Evolutionary conservation across 2,797 vertebrate species (phyloP).

Genomic region (Tadarida brasiliensis): DNA sequence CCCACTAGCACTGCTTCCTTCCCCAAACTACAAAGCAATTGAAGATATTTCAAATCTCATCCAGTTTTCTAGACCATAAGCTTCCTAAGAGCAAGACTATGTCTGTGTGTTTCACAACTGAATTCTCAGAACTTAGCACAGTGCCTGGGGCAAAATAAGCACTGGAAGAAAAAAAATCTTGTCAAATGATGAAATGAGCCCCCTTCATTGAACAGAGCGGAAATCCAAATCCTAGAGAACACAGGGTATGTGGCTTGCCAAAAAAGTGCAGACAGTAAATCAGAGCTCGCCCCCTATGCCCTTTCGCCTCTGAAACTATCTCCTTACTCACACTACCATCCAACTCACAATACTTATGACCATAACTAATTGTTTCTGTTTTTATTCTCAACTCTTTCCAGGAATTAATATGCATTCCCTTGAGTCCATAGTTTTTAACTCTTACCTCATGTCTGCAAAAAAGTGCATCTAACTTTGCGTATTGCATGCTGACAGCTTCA

Average conservation of each 20-base stretch:
- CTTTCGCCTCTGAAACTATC: background rate
- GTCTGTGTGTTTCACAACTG: background rate
- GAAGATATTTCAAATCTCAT: background rate
- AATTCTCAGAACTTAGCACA: slow-evolving; percentile 18
- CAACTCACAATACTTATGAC: background rate
- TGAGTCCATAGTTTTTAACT: background rate
- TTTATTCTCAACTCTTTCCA: slow-evolving; percentile 58
- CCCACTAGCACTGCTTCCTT: background rate
- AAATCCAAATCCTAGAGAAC: slow-evolving; percentile 33
- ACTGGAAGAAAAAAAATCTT: background rate
- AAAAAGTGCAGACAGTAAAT: background rate
- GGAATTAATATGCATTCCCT: slow-evolving; percentile 37
- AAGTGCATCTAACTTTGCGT: background rate
- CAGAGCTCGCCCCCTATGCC: background rate
- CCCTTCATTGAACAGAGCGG: background rate
- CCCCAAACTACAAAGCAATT: background rate
- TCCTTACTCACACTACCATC: background rate
- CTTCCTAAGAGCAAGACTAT: background rate
- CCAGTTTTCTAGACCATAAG: background rate
- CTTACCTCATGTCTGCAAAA: background rate
- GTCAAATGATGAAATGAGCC: slow-evolving; percentile 9
- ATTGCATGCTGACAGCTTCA: background rate
- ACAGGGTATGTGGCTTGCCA: background rate
- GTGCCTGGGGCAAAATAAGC: background rate
- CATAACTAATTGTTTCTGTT: slow-evolving; percentile 8